Conservation (phyloP, 2,113 vertebrate genomes). For the Anoplopoma fimbria region DNA sequence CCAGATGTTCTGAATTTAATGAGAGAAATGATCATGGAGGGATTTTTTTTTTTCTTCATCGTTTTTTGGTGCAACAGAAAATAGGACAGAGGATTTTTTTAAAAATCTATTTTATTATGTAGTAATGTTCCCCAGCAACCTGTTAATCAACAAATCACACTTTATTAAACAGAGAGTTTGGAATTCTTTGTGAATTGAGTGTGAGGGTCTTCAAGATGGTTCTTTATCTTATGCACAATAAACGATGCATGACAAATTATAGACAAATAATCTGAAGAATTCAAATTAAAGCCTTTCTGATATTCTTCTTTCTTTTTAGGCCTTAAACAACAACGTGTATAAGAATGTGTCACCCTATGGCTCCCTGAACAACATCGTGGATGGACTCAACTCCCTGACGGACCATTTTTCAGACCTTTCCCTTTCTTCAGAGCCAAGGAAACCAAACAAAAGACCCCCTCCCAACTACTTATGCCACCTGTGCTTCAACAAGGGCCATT, state of each 20-base stretch:
- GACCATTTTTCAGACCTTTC: conserved; percentile 99
- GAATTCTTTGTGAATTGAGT: neutral
- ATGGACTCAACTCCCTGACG: conserved; percentile 96
- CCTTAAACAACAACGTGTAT: conserved; percentile 93
- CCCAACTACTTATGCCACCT: conserved; percentile 99
- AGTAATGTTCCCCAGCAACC: neutral
- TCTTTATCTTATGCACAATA: neutral
- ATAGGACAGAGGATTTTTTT: no score
- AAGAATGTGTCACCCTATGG: conserved; percentile 96
- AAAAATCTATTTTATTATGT: no score
- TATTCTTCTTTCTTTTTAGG: conserved; percentile 80
- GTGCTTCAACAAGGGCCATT: conserved; percentile 99
- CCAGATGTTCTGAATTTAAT: conserved; percentile 82
- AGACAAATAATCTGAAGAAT: neutral
- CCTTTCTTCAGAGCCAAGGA: conserved; percentile 94
- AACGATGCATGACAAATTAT: neutral
- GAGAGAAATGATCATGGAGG: conserved; percentile 68
- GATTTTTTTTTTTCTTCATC: neutral
- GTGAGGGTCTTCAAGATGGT: neutral
- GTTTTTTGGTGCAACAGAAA: conserved; percentile 48
- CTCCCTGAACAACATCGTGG: conserved; percentile 98
- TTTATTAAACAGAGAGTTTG: neutral
- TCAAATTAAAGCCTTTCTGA: conserved; percentile 1
- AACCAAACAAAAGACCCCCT: conserved; percentile 97
- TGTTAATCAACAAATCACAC: neutral